These are phyloP conservation scores for Reticulitermes speratus DNA, from an alignment of 1,140 invertebrate species.

Conservation along the genomic window DNA sequence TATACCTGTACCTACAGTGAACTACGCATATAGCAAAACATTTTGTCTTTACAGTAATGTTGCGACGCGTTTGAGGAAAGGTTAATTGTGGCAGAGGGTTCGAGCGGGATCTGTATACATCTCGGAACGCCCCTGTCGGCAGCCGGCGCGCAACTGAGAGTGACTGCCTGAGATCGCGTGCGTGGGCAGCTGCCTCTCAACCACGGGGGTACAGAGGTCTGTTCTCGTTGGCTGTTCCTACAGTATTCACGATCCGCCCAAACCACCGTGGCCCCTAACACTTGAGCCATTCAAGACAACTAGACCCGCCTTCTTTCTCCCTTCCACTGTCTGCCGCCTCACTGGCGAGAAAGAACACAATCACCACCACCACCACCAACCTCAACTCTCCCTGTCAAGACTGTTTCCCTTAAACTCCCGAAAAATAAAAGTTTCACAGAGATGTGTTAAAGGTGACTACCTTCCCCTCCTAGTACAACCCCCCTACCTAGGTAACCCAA, in stretches of 20 bases:
- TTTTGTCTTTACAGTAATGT: too few relatives aligned
- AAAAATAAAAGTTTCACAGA: background rate
- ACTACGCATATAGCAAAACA: too few relatives aligned
- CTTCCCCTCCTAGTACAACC: background rate
- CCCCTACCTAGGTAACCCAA: background rate
- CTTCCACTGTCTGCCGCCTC: background rate
- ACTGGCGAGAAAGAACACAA: background rate
- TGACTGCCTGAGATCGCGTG: background rate
- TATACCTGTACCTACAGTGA: too few relatives aligned
- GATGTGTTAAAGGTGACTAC: background rate
- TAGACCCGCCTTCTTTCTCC: slow-evolving; percentile 9
- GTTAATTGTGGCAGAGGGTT: too few relatives aligned
- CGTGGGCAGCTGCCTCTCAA: background rate
- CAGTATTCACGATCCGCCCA: background rate
- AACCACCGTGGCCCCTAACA: background rate
- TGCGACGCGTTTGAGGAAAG: too few relatives aligned
- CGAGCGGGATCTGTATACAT: too few relatives aligned
- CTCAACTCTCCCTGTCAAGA: background rate
- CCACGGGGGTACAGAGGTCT: background rate
- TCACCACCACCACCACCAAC: background rate
- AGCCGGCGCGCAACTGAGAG: background rate
- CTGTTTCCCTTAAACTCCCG: background rate
- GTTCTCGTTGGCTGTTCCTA: background rate
- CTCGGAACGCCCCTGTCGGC: background rate
- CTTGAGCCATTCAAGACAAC: background rate